phyloP scores from a whole-genome alignment of 2,888 invertebrate genomes.

The Agonopterix heracliana region DNA sequence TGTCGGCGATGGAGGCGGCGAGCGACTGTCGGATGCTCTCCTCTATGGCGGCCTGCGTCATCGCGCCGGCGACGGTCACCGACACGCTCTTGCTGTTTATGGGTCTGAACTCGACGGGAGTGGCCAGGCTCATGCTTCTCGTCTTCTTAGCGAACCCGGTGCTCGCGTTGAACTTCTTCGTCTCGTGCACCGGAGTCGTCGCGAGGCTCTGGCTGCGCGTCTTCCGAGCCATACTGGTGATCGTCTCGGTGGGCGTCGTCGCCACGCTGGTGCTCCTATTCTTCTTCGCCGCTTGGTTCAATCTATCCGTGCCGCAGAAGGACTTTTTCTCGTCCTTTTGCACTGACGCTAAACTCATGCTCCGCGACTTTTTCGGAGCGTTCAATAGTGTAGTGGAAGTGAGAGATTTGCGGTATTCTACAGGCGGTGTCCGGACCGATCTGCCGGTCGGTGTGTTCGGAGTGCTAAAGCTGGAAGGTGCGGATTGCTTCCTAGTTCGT shows the following conservation, averaged over 20 bases:
- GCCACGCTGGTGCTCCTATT: slow-evolving; percentile 26
- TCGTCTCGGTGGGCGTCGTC: slow-evolving; percentile 37
- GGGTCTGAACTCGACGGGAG: slow-evolving; percentile 32
- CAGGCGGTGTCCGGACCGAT: slow-evolving; percentile 45
- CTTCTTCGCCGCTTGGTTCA: slow-evolving; percentile 37
- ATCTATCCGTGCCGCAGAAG: slow-evolving; percentile 51
- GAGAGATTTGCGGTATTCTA: slow-evolving; percentile 46
- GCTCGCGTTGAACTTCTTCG: slow-evolving; percentile 35
- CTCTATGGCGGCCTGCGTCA: slow-evolving; percentile 69
- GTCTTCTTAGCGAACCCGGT: slow-evolving; percentile 51
- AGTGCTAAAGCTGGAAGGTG: slow-evolving; percentile 55
- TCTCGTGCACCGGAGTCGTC: slow-evolving; percentile 48
- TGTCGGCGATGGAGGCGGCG: slow-evolving; percentile 56
- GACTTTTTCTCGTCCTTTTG: slow-evolving; percentile 38
- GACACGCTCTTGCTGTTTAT: slow-evolving; percentile 46
- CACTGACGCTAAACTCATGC: slow-evolving; percentile 53
- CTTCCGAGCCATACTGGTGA: slow-evolving; percentile 16
- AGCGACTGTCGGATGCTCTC: slow-evolving; percentile 63
- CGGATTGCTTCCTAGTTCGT: slow-evolving; percentile 55
- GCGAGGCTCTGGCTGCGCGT: slow-evolving; percentile 63
- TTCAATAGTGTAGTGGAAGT: slow-evolving; percentile 31
- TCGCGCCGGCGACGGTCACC: slow-evolving; percentile 29
- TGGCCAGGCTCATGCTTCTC: slow-evolving; percentile 61
- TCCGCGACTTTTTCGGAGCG: slow-evolving; percentile 60
- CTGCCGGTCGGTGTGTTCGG: slow-evolving; percentile 47